phyloP scores from a whole-genome alignment of 2,888 invertebrate genomes.

The Phyllotreta cruciferae region DNA sequence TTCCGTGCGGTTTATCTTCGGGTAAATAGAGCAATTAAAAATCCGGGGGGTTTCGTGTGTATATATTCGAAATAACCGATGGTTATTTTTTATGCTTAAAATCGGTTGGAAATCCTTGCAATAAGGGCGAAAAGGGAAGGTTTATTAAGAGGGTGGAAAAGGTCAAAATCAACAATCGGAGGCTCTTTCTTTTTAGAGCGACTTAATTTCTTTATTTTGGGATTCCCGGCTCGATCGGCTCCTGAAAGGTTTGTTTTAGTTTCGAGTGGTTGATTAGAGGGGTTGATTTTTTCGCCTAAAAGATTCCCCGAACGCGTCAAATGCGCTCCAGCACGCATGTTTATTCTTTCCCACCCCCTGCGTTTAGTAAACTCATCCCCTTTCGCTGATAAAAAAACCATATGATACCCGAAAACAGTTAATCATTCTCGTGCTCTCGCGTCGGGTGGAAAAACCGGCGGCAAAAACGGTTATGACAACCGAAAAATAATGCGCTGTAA shows the following conservation, averaged over 20 bases:
- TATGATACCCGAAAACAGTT: slow-evolving; percentile 27
- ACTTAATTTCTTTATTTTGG: slow-evolving; percentile 20
- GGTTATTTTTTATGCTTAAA: too few relatives aligned
- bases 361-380: slow-evolving; percentile 16
- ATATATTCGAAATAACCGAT: too few relatives aligned
- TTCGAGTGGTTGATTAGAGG: not conserved
- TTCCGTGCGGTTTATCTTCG: slow-evolving; percentile 36
- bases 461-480: slow-evolving; percentile 38
- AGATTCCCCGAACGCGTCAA: too few relatives aligned
- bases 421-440: slow-evolving; percentile 32
- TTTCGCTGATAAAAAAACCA: slow-evolving; percentile 17
- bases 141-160: slow-evolving; percentile 18
- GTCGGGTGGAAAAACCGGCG: slow-evolving; percentile 20
- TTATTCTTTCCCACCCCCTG: too few relatives aligned
- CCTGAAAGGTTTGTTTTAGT: slow-evolving; percentile 13
- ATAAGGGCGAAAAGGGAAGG: too few relatives aligned
- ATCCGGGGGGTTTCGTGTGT: not conserved
- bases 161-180: slow-evolving; percentile 41
- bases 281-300: too few relatives aligned
- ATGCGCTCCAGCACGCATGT: too few relatives aligned
- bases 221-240: slow-evolving; percentile 2
- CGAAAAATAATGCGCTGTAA: slow-evolving; percentile 40
- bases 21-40: slow-evolving; percentile 27
- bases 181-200: slow-evolving; percentile 2
- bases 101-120: too few relatives aligned